phyloP scores from a whole-genome alignment of 1,140 invertebrate species.

The Brachionus calyciflorus region DNA sequence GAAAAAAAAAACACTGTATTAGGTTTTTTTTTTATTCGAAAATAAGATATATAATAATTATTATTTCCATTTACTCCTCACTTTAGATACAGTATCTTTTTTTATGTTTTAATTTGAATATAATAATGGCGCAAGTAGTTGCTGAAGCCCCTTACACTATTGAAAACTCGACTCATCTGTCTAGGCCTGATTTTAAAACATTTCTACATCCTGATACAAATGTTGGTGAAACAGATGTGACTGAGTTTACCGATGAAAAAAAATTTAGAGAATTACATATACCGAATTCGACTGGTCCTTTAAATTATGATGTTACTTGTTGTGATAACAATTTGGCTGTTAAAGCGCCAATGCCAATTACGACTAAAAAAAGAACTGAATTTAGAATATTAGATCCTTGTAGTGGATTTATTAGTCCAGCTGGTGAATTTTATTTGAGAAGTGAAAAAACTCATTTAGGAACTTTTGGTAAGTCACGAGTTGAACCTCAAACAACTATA shows the following conservation, averaged over 20 bases:
- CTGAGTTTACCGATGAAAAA: background rate
- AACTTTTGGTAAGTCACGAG: background rate
- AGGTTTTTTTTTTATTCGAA: background rate
- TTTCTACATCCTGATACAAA: slow-evolving; percentile 34
- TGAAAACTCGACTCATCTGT: slow-evolving; percentile 6
- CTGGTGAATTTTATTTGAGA: slow-evolving; percentile 18
- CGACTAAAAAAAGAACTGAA: slow-evolving; percentile 20
- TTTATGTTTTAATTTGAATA: background rate
- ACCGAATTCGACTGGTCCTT: slow-evolving; percentile 2
- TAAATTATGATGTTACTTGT: slow-evolving; percentile 10
- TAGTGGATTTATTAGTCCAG: slow-evolving; percentile 32
- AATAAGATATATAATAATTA: background rate
- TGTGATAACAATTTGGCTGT: slow-evolving; percentile 24
- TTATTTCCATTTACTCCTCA: background rate
- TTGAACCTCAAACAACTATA: slow-evolving; percentile 15
- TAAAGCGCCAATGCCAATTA: background rate
- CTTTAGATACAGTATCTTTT: background rate
- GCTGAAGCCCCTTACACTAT: slow-evolving; percentile 6
- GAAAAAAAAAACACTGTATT: slow-evolving; percentile 11
- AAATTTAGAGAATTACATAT: slow-evolving; percentile 1
- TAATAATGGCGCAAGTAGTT: slow-evolving; percentile 28
- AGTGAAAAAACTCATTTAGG: slow-evolving; percentile 5
- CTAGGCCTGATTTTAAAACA: slow-evolving; percentile 29
- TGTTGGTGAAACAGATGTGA: slow-evolving; percentile 19
- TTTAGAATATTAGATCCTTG: slow-evolving; percentile 30